phyloP scores from a whole-genome alignment of 2,113 vertebrate species.

The Cranoglanis bouderius region DNA sequence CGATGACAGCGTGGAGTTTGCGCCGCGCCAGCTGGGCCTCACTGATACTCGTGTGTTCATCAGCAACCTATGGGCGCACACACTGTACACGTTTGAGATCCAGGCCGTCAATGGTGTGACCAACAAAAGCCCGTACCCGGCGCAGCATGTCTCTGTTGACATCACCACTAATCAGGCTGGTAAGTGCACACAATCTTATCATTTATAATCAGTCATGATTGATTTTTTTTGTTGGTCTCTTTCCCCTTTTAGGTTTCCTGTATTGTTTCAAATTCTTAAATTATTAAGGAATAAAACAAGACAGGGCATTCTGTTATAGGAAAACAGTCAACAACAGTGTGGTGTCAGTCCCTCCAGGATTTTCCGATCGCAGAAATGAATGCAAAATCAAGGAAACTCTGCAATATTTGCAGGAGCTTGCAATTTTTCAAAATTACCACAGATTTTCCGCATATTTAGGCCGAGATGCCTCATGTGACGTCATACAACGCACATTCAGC shows the following conservation, averaged over 20 bases:
- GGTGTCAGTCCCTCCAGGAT: too few species aligned
- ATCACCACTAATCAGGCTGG: slow-evolving; percentile 99
- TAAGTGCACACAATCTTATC: slow-evolving; percentile 59
- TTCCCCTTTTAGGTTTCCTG: background rate
- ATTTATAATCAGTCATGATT: background rate
- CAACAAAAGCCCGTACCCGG: slow-evolving; percentile 92
- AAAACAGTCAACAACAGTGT: background rate
- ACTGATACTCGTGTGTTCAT: slow-evolving; percentile 91
- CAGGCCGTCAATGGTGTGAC: slow-evolving; percentile 95
- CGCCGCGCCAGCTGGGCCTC: slow-evolving; percentile 89
- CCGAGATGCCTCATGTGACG: too few species aligned
- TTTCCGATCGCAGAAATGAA: too few species aligned
- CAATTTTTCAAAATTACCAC: too few species aligned
- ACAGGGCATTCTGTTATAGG: background rate
- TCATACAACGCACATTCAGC: too few species aligned
- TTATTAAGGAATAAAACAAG: background rate
- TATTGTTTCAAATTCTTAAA: background rate
- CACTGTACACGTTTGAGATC: slow-evolving; percentile 94
- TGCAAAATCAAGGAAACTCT: too few species aligned
- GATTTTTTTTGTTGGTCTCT: too few species aligned
- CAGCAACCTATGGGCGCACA: slow-evolving; percentile 95
- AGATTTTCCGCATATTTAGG: too few species aligned
- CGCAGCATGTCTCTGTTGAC: slow-evolving; percentile 93
- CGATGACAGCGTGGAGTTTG: slow-evolving; percentile 94
- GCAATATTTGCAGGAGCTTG: too few species aligned